phyloP scores from a whole-genome alignment of 2,113 vertebrate genomes.

The Menura novaehollandiae region DNA sequence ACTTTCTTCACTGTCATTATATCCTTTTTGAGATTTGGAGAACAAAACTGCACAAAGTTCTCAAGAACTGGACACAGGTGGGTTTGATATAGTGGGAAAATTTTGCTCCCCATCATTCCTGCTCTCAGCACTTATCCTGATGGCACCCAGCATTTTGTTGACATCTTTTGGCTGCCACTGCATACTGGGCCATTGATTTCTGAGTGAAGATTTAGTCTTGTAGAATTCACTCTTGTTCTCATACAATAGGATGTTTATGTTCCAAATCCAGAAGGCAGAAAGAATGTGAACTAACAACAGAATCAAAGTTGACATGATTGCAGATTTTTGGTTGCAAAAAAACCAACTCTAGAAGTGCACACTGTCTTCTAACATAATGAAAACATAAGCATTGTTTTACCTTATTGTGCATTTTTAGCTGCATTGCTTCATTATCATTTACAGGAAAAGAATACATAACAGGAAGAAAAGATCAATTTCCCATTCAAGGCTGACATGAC shows the following conservation, averaged over 20 bases:
- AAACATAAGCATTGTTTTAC: background rate
- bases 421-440: background rate
- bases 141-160: background rate
- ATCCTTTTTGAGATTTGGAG: background rate
- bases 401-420: background rate
- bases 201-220: background rate
- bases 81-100: background rate
- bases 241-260: background rate
- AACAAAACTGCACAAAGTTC: background rate
- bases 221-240: background rate
- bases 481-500: background rate
- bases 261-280: background rate
- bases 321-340: background rate
- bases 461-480: constrained; percentile 32
- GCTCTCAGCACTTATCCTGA: background rate
- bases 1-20: background rate
- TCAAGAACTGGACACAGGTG: background rate
- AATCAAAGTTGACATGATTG: background rate
- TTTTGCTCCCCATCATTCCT: background rate
- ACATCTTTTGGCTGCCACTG: background rate
- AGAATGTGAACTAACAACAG: background rate
- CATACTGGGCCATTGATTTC: background rate
- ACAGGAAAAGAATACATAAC: constrained; percentile 16
- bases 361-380: background rate
- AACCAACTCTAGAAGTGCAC: background rate